Evolutionary conservation across 1,140 invertebrate species (phyloP), one percentile per base, ranked within the genome.

Genomic region (Delia radicum): DNA sequence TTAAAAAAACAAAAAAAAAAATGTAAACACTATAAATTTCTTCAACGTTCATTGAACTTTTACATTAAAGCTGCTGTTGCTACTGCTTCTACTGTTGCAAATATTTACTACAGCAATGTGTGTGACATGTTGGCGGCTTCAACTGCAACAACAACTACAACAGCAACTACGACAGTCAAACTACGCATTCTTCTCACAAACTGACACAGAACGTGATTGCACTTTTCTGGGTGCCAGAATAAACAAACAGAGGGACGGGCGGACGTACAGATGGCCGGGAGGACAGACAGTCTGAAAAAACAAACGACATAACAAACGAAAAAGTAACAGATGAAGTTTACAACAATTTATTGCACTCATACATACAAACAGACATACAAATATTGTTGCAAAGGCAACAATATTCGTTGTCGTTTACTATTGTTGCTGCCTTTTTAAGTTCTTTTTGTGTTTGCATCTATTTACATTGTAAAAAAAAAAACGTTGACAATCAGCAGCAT

Each of bases 41-140:
- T 69, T 33, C 37, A 69, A 33, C 29, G 65, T 69, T 69, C 65
- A 69, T 28, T 69, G 65, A 69, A 69, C 65, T 33, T 69, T 33
- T 69, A 6, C 7, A 21, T 37, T 69, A 33, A 69, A 69, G 65
- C 65, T 37, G 65, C 48, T 55, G 48, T 3, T 33, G n/a, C 65
- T 21, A 69, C 29, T 69, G 65, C 29, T n/a, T n/a, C n/a, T 69
- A 69, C 65, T 69, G 29, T 27, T 42, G 3, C 12, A 13, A n/a
- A n/a, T 42, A 42, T 15, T 42, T 42, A 15, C 37, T 42, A 42
- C 37, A 5, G n/a, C n/a, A 15, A 10, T 42, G n/a, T 55, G n/a
- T 55, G 48, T 55, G 37, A 42, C 37, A 42, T 55, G 48, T 55
- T 55, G 48, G 48, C 48, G 48, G 48, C 48, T 55, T 65, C 27